Evolutionary conservation across 2,797 vertebrate species (phyloP), one percentile per base, ranked within the genome.

Genomic region (Helarctos malayanus): DNA sequence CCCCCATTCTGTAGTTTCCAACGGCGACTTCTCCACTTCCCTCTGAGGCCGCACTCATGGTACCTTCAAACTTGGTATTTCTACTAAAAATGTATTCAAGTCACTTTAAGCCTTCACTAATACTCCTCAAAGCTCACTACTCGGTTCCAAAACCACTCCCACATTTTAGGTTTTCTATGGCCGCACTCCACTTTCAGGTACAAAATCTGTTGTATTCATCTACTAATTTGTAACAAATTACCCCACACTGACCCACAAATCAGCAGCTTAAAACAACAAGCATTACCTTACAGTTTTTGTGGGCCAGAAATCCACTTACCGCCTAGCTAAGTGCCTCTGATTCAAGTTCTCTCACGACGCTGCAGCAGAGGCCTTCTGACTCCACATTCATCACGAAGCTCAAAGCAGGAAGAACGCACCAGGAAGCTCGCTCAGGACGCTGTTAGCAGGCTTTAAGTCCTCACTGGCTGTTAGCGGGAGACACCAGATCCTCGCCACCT

Each of bases 331-430:
- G 21, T 15, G 7, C 18, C 29, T 92, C 41, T 61, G n/a, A 27
- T 3, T 52, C 8, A 3, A 29, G 11, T 14, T 71, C 38, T 80
- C 57, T 16, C 9, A 4, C 0, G 18, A 41, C 7, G 23, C 13
- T 35, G 15, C 29, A 32, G 2, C 1, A 2, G 29, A 25, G 38
- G 2, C 52, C 16, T 32, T 3, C 47, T 15, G 16, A 52, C 23
- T 16, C 29, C 16, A 3, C 29, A 2, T 2, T 29, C 32, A 23
- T 11, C 23, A 18, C 1, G 0, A 5, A 29, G 41, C 38, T 18
- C 29, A 21, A 21, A 21, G 21, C 2, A 9, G 13, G 7, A 80
- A 6, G 15, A 18, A 49, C 0, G 14, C 19, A 14, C 3, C n/a
- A 38, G 2, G 12, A 27, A 41, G 52, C 27, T 63, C 65, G 80